Base-by-base conservation (phyloP, 2,797 vertebrate species). In the Pseudocheirus occidentalis region DNA sequence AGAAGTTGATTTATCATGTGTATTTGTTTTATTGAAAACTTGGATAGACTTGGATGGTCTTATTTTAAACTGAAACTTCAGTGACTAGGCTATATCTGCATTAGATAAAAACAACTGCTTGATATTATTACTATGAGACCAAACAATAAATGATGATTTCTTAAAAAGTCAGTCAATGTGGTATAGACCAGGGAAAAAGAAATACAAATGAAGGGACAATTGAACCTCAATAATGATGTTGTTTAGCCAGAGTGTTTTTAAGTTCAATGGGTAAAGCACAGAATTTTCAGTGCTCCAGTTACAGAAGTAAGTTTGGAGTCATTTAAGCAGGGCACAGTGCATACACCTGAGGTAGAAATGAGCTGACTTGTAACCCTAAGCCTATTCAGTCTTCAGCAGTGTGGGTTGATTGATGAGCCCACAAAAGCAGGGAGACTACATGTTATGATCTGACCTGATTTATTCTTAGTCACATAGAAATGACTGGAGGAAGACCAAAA, bases 91-190 rank as follows among this genome's bases (percentile, higher is more conserved):
- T 90, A 91, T 91, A 4, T 93, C 92, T 90, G 53, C 0, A 3
- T 3, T 52, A 93, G 59, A 55, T 94, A n/a, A 53, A 92, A 96
- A 34, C 1, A 59, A 92, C 94, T 91, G 92, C n/a, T 94, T 24
- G 5, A 0, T 91, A 87, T 91, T 54, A 0, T 0, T 52, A 52
- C 9, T 13, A 90, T 89, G 93, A 87, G 6, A 1, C 93, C 10
- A 95, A 94, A 94, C 18, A 95, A 21, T 53, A 92, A 57, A 66
- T 28, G 31, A 93, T 54, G 16, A 54, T 54, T 54, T 34, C 5
- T 91, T 91, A 24, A 92, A 95, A 57, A 93, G 91, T 50, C 3
- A 31, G 34, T 73, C 62, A 73, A 73, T 40, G 31, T 16, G 4
- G 62, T 18, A 18, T 18, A 21, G 4, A 40, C n/a, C 1, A 66